phyloP scores from a whole-genome alignment of 2,888 invertebrate genomes.

The Hydraecia micacea region DNA sequence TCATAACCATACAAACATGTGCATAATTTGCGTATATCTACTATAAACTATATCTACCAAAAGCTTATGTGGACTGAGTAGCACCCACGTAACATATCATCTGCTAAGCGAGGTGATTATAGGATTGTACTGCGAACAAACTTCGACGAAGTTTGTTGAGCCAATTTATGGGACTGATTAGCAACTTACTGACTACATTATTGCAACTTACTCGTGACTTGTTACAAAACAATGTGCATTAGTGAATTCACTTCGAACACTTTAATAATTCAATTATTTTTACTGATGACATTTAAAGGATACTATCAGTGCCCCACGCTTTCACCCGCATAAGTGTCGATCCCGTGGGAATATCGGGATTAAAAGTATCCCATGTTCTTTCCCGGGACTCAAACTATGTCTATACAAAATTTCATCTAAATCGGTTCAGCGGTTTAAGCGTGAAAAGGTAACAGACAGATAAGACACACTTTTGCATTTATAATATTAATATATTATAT shows the following conservation, averaged over 20 bases:
- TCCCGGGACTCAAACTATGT: too few species aligned
- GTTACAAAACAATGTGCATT: constrained; percentile 2
- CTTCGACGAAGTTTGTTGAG: constrained; percentile 40
- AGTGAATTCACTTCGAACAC: neutral
- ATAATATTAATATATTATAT: too few species aligned
- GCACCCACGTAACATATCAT: constrained; percentile 36
- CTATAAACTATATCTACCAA: neutral
- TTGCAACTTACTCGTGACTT: constrained; percentile 31
- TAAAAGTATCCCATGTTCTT: too few species aligned
- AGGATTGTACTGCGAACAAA: constrained; percentile 50
- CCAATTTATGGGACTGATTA: constrained; percentile 34
- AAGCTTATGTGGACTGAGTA: constrained; percentile 13
- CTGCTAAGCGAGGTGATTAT: constrained; percentile 40
- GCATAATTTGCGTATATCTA: neutral
- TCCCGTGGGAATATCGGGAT: too few species aligned
- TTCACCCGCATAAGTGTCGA: too few species aligned
- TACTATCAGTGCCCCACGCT: too few species aligned
- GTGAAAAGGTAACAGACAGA: too few species aligned
- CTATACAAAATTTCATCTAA: too few species aligned
- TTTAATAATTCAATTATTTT: neutral
- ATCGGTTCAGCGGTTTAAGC: too few species aligned
- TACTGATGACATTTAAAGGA: neutral
- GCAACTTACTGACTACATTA: constrained; percentile 16
- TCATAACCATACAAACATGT: neutral
- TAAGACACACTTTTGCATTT: too few species aligned